These are phyloP conservation scores for Sitta europaea DNA, from an alignment of 2,113 vertebrate species.

Conservation along the genomic window DNA sequence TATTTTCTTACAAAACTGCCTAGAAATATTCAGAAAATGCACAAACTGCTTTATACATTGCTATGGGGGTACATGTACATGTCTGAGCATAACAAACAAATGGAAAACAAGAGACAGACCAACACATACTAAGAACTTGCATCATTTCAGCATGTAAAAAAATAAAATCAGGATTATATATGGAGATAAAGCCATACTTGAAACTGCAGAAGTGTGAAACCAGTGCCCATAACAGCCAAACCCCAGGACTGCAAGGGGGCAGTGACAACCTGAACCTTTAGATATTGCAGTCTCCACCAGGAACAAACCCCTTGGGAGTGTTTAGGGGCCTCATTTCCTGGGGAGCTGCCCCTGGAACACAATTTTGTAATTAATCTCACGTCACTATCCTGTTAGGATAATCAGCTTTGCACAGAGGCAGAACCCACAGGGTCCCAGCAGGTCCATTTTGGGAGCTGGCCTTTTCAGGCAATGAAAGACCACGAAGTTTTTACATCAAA, in stretches of 20 bases:
- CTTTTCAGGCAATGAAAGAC: neutral
- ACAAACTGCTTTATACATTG: neutral
- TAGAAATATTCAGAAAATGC: neutral
- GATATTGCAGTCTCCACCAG: neutral
- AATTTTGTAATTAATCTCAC: neutral
- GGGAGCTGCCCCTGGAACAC: neutral
- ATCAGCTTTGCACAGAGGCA: neutral
- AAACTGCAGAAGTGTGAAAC: neutral
- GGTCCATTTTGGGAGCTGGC: neutral
- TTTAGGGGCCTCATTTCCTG: neutral
- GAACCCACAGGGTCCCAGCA: constrained; percentile 24
- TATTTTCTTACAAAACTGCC: constrained; percentile 30
- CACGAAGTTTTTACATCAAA: neutral
- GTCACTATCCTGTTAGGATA: constrained; percentile 8
- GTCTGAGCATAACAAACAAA: neutral
- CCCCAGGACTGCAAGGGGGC: neutral
- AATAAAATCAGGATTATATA: neutral
- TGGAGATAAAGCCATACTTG: neutral
- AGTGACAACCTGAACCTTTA: neutral
- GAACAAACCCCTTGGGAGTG: fast-evolving
- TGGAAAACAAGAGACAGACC: neutral
- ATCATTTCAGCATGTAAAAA: neutral
- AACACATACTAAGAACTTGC: neutral
- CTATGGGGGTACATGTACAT: neutral
- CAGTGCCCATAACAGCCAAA: neutral